These are phyloP conservation scores for Apodemia duryi DNA, from an alignment of 2,888 invertebrate species.

Conservation along the genomic window DNA sequence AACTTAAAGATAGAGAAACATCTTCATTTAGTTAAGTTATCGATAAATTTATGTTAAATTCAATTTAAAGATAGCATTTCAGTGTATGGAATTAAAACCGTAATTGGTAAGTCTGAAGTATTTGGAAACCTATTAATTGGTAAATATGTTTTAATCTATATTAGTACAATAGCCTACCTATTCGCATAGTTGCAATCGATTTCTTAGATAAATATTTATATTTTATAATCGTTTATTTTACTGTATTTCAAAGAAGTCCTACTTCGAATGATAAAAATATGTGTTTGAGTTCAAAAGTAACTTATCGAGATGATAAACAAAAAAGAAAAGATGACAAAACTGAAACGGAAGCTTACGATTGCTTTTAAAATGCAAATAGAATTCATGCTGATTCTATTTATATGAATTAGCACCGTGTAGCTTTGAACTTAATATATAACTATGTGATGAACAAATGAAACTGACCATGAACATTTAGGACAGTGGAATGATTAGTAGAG, in stretches of 20 bases:
- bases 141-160: background rate
- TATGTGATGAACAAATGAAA: constrained; percentile 42
- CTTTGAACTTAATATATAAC: constrained; percentile 36
- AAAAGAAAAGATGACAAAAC: constrained; percentile 34
- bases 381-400: constrained; percentile 62
- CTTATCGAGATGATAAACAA: constrained; percentile 3
- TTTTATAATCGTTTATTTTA: background rate
- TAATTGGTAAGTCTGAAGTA: background rate
- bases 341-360: constrained; percentile 41
- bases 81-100: background rate
- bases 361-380: constrained; percentile 49
- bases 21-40: background rate
- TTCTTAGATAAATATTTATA: too few species aligned
- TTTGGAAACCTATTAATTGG: background rate
- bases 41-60: background rate
- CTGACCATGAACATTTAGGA: constrained; percentile 78
- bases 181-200: too few species aligned
- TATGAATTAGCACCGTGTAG: constrained; percentile 49
- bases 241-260: background rate
- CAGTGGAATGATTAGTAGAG: constrained; percentile 82
- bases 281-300: background rate
- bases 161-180: background rate
- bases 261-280: background rate
- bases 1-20: constrained; percentile 50
- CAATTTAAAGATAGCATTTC: background rate